Evolutionary conservation across 1,140 invertebrate species (phyloP).

Genomic region (Cardiocondyla obscurior): DNA sequence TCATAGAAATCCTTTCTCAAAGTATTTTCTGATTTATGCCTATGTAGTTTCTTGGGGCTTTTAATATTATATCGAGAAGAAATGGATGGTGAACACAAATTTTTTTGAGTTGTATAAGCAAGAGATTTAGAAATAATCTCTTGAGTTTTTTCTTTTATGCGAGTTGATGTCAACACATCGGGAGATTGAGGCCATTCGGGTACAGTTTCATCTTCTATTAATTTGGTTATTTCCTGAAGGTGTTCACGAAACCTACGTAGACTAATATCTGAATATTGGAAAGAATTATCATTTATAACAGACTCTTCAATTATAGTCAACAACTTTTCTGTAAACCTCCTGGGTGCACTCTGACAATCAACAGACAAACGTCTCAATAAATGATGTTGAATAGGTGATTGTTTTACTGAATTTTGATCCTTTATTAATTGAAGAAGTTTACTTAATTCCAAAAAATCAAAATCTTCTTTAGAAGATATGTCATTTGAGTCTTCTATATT

Average conservation of each 20-base stretch:
- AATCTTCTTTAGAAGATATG: not conserved
- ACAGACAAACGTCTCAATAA: conserved; percentile 73
- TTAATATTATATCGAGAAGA: conserved; percentile 19
- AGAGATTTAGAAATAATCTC: not conserved
- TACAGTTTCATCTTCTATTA: conserved; percentile 78
- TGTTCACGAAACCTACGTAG: conserved; percentile 76
- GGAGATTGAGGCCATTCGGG: conserved; percentile 69
- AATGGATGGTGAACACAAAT: not conserved
- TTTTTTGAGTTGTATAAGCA: not conserved
- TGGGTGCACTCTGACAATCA: conserved; percentile 71
- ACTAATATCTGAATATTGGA: conserved; percentile 61
- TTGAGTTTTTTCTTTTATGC: not conserved
- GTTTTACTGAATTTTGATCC: conserved; percentile 20
- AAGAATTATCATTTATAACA: conserved; percentile 50
- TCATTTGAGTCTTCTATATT: not conserved
- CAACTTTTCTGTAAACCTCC: conserved; percentile 74
- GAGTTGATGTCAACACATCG: not conserved
- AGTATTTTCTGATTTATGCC: conserved; percentile 50
- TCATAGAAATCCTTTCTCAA: not conserved
- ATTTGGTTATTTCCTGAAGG: conserved; percentile 78
- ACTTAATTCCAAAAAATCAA: conserved; percentile 27
- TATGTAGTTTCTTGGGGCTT: conserved; percentile 20
- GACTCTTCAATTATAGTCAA: conserved; percentile 78
- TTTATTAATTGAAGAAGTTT: conserved; percentile 42
- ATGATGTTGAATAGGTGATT: conserved; percentile 7